Evolutionary conservation across 2,888 invertebrate species (phyloP), one percentile per base, ranked within the genome.

Genomic region (Archaeoteleia sp.): DNA sequence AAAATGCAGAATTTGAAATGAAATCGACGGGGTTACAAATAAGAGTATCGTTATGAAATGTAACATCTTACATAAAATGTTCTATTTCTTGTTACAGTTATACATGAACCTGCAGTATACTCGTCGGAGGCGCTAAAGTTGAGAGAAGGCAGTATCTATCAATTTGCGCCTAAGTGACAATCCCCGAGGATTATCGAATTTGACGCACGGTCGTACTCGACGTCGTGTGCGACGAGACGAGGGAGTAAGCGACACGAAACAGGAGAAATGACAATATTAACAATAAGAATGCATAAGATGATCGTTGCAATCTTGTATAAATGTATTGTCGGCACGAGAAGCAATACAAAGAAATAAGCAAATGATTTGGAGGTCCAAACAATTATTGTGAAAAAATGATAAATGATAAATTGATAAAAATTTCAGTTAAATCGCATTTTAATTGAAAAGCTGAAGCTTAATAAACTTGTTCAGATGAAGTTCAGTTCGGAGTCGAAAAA

Each of bases 131-230:
- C 46, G 55, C 48, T 67, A 60, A 63, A 63, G 67, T 55, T 57
- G 32, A 43, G 53, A 61, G 53, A 63, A 67, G 70, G 68, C 67
- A 69, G 73, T 71, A 69, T 70, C 72, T 75, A 74, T 75, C 74
- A 77, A 74, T 77, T 74, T 75, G 54, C 62, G 58, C 69, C 62
- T 72, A 74, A 75, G 75, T 77, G 78, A 78, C 74, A 78, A 78
- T 77, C 74, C 71, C 73, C 60, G 71, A 67, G 74, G 73, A 75
- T 78, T 76, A 76, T 78, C 61, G 73, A 74, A 73, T 77, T 71
- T 66, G 67, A 65, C 60, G 61, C 65, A 67, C 53, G 49, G 60
- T 46, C 51, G 62, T 58, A 66, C 42, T 61, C 54, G 25, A 45
- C 46, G 63, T 32, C 57, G 17, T 29, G 14, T 27, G 37, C 23